A percentile compares a stretch with the other conserved stretches of the same genome.
phyloP scores from a whole-genome alignment of 2,797 vertebrate species.

The Aulostomus chinensis region DNA sequence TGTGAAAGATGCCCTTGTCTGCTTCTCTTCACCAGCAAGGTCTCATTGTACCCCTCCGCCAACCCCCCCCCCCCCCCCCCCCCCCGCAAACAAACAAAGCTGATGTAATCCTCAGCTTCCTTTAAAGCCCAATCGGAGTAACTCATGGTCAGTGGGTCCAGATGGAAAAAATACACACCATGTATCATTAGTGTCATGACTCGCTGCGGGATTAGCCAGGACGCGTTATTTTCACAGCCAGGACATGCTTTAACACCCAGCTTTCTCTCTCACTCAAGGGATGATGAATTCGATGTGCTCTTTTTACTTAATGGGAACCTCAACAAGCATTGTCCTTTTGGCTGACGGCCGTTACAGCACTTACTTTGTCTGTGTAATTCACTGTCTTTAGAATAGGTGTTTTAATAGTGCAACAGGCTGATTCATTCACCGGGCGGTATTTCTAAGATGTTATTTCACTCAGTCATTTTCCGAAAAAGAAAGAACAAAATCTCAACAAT shows the following conservation, averaged over 20 bases:
- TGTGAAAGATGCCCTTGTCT: conserved; percentile 46
- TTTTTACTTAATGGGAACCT: conserved; percentile 23
- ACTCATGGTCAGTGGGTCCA: conserved; percentile 48
- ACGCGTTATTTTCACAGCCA: too few species aligned
- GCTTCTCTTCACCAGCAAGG: conserved; percentile 29
- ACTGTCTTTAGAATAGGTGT: too few species aligned
- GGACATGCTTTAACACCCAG: too few species aligned
- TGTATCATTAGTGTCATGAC: conserved; percentile 60
- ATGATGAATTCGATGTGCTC: conserved; percentile 5
- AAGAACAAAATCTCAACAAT: too few species aligned
- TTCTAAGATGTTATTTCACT: too few species aligned
- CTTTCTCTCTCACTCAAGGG: conserved; percentile 26
- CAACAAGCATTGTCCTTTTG: conserved; percentile 30
- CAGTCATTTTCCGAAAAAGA: too few species aligned
- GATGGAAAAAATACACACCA: conserved; percentile 35
- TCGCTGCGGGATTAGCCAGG: conserved; percentile 50
- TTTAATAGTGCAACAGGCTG: too few species aligned
- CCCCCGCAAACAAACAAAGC: conserved; percentile 64
- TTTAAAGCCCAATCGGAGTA: conserved; percentile 43
- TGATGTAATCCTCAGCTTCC: conserved; percentile 63
- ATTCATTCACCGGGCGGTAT: too few species aligned
- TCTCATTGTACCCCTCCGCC: too few species aligned
- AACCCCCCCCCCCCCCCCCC: conserved; percentile 22
- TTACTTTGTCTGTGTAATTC: too few species aligned
- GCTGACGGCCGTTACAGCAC: too few species aligned